Evolutionary conservation across 2,797 vertebrate genomes (phyloP).

Genomic region (Centropyge bicolor): DNA sequence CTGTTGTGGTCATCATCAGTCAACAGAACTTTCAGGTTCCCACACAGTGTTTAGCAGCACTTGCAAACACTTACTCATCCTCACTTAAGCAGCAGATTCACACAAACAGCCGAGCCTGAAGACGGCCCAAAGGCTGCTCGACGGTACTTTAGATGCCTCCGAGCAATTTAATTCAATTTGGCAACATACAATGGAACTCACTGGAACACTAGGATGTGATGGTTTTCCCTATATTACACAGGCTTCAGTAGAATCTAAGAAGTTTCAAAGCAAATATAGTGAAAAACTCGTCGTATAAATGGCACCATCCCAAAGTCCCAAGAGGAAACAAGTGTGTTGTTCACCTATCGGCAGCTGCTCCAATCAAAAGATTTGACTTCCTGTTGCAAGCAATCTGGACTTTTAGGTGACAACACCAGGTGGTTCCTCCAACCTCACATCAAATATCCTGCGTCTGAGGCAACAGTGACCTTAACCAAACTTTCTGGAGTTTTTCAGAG

Average conservation of each 20-base stretch:
- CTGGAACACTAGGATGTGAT: background rate
- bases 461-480: conserved; percentile 20
- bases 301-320: background rate
- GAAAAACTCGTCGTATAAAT: conserved; percentile 4
- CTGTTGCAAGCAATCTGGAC: conserved; percentile 11
- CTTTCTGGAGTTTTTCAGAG: conserved; percentile 21
- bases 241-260: background rate
- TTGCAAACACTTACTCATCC: conserved; percentile 22
- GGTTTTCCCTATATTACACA: background rate
- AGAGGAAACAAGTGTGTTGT: background rate
- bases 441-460: background rate
- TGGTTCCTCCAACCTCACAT: conserved; percentile 20
- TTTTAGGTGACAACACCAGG: conserved; percentile 41
- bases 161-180: conserved; percentile 5
- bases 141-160: conserved; percentile 2
- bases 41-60: conserved; percentile 7
- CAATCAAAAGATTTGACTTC: conserved; percentile 13
- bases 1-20: conserved; percentile 1
- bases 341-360: conserved; percentile 20
- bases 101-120: conserved; percentile 25
- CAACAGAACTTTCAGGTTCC: conserved; percentile 17
- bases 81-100: conserved; percentile 21
- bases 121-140: conserved; percentile 11
- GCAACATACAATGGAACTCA: background rate
- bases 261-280: background rate